Conservation (phyloP, 2,113 vertebrate species). For the Tachysurus fulvidraco region DNA sequence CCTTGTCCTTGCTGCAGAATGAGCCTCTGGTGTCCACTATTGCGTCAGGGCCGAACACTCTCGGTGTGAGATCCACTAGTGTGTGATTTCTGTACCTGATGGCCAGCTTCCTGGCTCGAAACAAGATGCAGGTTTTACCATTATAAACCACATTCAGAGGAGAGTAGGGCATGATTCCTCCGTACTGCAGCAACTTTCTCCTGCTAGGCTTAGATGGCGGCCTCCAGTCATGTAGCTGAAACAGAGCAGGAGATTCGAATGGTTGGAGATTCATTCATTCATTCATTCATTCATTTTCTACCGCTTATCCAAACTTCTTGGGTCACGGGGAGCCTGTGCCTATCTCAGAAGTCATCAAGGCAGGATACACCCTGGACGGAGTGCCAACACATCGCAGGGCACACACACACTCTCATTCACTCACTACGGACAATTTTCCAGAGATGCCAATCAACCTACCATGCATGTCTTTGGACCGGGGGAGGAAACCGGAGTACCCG, state of each 20-base stretch:
- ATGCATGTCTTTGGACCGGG: too few species aligned
- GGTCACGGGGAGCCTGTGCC: too few species aligned
- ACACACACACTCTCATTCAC: too few species aligned
- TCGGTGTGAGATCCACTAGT: slow-evolving; percentile 85
- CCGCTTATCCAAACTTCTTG: too few species aligned
- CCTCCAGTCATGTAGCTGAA: slow-evolving; percentile 73
- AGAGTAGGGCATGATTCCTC: slow-evolving; percentile 70
- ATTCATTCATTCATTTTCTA: too few species aligned
- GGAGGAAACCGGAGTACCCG: too few species aligned
- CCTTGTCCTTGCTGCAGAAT: slow-evolving; percentile 86
- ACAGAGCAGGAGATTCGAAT: slow-evolving; percentile 67
- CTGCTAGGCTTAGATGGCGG: slow-evolving; percentile 64
- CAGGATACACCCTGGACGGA: too few species aligned
- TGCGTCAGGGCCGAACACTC: slow-evolving; percentile 75
- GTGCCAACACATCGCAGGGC: too few species aligned
- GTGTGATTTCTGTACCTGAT: slow-evolving; percentile 87
- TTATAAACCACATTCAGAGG: slow-evolving; percentile 81
- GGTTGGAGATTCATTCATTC: not conserved
- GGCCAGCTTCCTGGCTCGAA: slow-evolving; percentile 87
- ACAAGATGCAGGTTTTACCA: slow-evolving; percentile 89
- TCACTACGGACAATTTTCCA: too few species aligned
- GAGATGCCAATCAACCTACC: too few species aligned
- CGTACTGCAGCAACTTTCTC: slow-evolving; percentile 71
- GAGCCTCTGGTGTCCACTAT: slow-evolving; percentile 84
- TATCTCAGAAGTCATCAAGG: too few species aligned